Percentiles rank a stretch among this genome's conserved stretches.
These are phyloP conservation scores for Chamaetylas fuelleborni DNA, from an alignment of 2,113 vertebrate genomes.

Conservation along the genomic window DNA sequence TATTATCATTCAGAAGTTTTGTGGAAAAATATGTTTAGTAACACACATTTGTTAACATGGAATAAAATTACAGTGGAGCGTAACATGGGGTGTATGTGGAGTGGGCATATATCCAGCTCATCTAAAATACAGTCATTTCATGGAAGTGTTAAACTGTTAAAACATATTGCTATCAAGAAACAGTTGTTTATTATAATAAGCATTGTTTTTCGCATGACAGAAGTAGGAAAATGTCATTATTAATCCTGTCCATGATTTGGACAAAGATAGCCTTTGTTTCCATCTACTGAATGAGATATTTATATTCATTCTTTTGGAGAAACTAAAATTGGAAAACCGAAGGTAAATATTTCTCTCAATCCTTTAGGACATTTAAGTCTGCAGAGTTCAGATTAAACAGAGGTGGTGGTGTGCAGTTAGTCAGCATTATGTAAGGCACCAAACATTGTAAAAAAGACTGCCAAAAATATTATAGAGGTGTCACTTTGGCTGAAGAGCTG, in stretches of 20 bases:
- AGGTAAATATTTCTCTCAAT: neutral
- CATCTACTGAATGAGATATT: rapidly evolving
- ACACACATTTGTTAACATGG: neutral
- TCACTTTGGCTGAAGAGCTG: neutral
- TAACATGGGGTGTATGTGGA: neutral
- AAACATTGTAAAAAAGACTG: neutral
- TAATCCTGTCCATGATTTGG: neutral
- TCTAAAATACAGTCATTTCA: neutral
- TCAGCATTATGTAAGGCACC: neutral
- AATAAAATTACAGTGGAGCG: neutral
- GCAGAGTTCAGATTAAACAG: neutral
- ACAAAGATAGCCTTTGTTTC: neutral
- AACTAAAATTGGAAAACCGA: neutral
- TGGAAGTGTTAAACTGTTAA: neutral
- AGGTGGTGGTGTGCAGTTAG: neutral
- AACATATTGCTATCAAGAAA: neutral
- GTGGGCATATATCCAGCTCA: neutral
- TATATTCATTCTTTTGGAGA: neutral
- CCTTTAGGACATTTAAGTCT: neutral
- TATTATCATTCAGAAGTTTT: neutral
- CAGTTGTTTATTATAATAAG: neutral
- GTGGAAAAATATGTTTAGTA: neutral
- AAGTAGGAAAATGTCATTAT: neutral
- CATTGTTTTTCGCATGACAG: neutral
- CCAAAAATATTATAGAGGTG: neutral